Evolutionary conservation across 2,888 invertebrate species (phyloP), one percentile per base, ranked within the genome.

Genomic region (Lissocephala sabroskyi): DNA sequence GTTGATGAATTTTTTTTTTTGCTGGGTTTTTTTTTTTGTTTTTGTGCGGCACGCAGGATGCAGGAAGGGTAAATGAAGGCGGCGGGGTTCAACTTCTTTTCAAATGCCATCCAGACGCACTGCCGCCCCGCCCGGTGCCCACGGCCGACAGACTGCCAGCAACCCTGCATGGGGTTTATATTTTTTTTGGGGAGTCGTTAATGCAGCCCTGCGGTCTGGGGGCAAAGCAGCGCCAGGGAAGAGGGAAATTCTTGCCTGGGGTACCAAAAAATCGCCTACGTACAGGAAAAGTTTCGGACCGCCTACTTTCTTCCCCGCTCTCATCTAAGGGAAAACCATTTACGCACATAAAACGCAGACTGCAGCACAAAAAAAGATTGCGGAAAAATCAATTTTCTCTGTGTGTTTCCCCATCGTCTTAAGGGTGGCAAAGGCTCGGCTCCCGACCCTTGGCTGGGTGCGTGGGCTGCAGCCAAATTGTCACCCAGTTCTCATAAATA

Each of bases 391-490:
- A 68, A 68, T 68, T 68, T 68, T 68, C 68, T 70, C 68, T 65
- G 54, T 37, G 30, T 52, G 52, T 56, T 43, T 45, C 42, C 42
- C 42, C 35, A 56, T 39, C 3, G n/a, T 39, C 23, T 60, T 60
- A 52, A 56, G 59, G 59, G 59, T 60, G 59, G 59, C 52, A 49
- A 48, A 44, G 45, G 35, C 42, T 33, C 46, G 48, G 40, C 26
- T 7, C 18, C 26, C 29, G 26, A 49, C 16, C 13, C 28, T 30
- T 36, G 33, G 6, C 29, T 47, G 49, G 70, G 66, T 70, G 70
- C 73, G 73, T 67, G 70, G n/a, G n/a, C n/a, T 68, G 68, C 68
- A 68, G 74, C 74, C n/a, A 56, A 68, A 68, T 68, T 68, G 68
- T 68, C 68, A 68, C 68, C 61, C 61, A 62, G 61, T 37, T 37